phyloP scores from a whole-genome alignment of 2,888 invertebrate genomes.

The Pharmacophagus antenor region DNA sequence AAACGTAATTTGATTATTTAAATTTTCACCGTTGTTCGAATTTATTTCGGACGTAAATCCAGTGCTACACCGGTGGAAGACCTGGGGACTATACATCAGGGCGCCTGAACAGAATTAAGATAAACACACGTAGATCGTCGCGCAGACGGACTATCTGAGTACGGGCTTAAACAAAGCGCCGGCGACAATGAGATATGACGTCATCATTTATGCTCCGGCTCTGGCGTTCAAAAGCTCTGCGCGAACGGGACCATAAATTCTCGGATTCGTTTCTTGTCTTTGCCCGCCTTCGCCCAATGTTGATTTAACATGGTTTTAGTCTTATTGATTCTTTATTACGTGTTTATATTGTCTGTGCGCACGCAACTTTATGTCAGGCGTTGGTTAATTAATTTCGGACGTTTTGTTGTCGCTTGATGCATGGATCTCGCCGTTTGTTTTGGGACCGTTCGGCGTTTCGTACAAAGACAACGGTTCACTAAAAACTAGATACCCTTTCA shows the following conservation, averaged over 20 bases:
- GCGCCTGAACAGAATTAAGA: constrained; percentile 22
- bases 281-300: constrained; percentile 74
- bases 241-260: constrained; percentile 68
- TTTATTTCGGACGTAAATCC: not conserved
- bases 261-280: constrained; percentile 78
- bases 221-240: constrained; percentile 57
- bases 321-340: constrained; percentile 80
- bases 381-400: constrained; percentile 69
- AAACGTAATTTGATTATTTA: too few species aligned
- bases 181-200: constrained; percentile 57
- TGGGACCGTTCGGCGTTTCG: not conserved
- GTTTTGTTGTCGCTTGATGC: constrained; percentile 57
- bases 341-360: constrained; percentile 68
- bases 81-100: not conserved
- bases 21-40: not conserved
- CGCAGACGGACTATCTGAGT: constrained; percentile 24
- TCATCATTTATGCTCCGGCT: constrained; percentile 53
- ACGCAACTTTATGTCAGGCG: constrained; percentile 56
- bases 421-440: constrained; percentile 44
- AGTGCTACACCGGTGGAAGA: not conserved
- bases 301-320: constrained; percentile 81
- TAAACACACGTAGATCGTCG: constrained; percentile 16
- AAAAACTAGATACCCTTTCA: not conserved
- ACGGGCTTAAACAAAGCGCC: constrained; percentile 42
- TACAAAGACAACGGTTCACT: not conserved